These are phyloP conservation scores for Mimumesa dahlbomi DNA, from an alignment of 2,888 invertebrate genomes.

Conservation along the genomic window DNA sequence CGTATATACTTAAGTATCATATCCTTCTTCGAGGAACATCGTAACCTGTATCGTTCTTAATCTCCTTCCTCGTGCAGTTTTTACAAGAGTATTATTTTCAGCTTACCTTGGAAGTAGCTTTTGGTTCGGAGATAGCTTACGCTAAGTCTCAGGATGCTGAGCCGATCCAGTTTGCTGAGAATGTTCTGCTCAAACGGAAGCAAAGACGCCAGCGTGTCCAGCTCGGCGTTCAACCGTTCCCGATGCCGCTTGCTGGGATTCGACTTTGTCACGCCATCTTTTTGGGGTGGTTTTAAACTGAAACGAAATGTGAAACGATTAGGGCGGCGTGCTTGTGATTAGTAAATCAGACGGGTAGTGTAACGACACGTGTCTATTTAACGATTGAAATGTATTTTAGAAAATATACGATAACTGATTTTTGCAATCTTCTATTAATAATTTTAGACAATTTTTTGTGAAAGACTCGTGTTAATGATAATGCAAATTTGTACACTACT, in stretches of 20 bases:
- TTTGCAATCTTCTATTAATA: no score
- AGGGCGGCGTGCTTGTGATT: no score
- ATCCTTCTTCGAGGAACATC: no score
- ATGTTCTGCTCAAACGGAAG: conserved; percentile 99
- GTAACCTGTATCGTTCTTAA: no score
- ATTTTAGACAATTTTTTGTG: no score
- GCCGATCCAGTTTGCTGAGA: conserved; percentile 97
- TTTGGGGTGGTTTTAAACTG: conserved; percentile 97
- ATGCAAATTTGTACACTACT: no score
- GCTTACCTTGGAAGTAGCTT: conserved; percentile 99
- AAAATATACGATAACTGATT: no score
- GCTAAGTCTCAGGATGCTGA: conserved; percentile 97
- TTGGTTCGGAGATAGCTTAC: conserved; percentile 99
- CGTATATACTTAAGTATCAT: neutral
- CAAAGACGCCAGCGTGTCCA: conserved; percentile 97
- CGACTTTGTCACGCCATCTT: conserved; percentile 96
- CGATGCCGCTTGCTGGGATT: conserved; percentile 99
- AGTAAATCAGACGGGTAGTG: no score
- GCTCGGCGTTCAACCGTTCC: conserved; percentile 97
- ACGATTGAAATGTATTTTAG: no score
- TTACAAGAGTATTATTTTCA: neutral
- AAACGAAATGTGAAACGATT: conserved; percentile 63
- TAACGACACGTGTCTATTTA: no score
- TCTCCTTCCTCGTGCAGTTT: neutral
- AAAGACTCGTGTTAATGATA: no score